phyloP scores from a whole-genome alignment of 2,797 vertebrate species.

The Cyclura pinguis region DNA sequence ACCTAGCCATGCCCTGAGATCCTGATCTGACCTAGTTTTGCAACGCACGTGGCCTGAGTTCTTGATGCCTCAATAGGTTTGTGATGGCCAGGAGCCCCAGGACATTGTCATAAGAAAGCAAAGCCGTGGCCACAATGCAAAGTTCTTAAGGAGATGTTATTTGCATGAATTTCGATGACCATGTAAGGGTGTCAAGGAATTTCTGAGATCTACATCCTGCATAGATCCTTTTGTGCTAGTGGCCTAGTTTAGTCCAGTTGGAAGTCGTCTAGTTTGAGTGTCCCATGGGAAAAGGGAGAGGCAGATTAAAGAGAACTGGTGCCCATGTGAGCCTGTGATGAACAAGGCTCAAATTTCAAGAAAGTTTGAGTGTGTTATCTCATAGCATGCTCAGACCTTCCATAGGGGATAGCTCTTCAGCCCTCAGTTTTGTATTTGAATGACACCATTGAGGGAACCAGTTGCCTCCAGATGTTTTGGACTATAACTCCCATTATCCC shows the following conservation, averaged over 20 bases:
- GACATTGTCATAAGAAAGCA: neutral
- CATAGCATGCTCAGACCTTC: neutral
- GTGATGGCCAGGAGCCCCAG: neutral
- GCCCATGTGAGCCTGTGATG: neutral
- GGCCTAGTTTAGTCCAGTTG: neutral
- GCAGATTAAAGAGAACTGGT: neutral
- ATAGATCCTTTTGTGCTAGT: neutral
- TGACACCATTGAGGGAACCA: too few species aligned
- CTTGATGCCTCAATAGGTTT: neutral
- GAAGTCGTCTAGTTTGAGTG: neutral
- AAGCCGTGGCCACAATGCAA: neutral
- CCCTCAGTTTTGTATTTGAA: neutral
- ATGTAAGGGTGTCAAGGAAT: neutral
- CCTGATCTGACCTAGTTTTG: too few species aligned
- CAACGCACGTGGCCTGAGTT: neutral
- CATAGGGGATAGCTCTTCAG: neutral
- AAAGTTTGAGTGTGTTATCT: neutral
- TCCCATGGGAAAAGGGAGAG: neutral
- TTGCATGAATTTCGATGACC: neutral
- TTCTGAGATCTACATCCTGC: neutral
- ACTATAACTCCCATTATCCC: neutral
- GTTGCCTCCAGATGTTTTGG: neutral
- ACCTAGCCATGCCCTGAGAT: too few species aligned
- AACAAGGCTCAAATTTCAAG: neutral
- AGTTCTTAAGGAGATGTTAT: neutral